These are phyloP conservation scores for rabbit (Oryctolagus cuniculus) DNA, from an alignment of 2,113 vertebrate species.

Conservation along the genomic window mOryCun1.1 NC_091448.1:27940001-27940500, in stretches of 20 bases:
- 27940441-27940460: neutral
- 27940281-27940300: neutral
- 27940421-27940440: neutral
- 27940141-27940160: neutral
- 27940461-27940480: neutral
- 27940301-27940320: neutral
- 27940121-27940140: neutral
- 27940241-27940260: neutral
- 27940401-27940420: neutral
- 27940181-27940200: neutral
- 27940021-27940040: neutral
- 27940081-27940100: neutral
- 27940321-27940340: neutral
- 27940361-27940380: too few relatives aligned
- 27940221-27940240: neutral
- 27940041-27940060: neutral
- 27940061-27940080: neutral
- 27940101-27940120: neutral
- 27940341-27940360: neutral
- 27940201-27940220: neutral
- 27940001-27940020: conserved; percentile 23
- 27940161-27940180: neutral
- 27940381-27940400: neutral
- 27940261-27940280: neutral
- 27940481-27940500: neutral